These are phyloP conservation scores for Elegia similella DNA, from an alignment of 2,888 invertebrate species.

Conservation along the genomic window DNA sequence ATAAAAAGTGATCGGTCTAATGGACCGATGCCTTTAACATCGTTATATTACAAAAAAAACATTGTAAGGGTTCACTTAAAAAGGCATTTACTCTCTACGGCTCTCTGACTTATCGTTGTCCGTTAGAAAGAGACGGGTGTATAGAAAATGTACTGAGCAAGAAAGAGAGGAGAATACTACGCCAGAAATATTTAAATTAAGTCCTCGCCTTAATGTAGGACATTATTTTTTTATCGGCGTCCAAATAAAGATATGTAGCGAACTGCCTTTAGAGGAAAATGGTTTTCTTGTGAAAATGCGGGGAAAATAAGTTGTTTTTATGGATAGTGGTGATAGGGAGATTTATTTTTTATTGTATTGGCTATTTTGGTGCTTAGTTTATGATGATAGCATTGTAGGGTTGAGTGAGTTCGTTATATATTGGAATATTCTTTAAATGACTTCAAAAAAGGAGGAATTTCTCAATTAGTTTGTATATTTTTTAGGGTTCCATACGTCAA, in stretches of 20 bases:
- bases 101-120: conserved; percentile 62
- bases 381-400: background rate
- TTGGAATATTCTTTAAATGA: too few relatives aligned
- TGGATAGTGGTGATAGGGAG: background rate
- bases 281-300: conserved; percentile 21
- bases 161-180: conserved; percentile 40
- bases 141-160: conserved; percentile 22
- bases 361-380: background rate
- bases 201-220: conserved; percentile 71
- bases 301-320: conserved; percentile 2
- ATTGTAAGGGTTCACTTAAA: conserved; percentile 66
- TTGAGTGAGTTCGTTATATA: too few relatives aligned
- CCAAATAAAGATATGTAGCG: conserved; percentile 72
- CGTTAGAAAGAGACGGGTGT: conserved; percentile 40
- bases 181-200: conserved; percentile 77
- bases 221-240: conserved; percentile 79
- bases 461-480: too few relatives aligned
- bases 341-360: conserved; percentile 1
- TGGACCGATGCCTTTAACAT: conserved; percentile 45
- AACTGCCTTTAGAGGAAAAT: conserved; percentile 28
- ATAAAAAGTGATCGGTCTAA: conserved; percentile 49
- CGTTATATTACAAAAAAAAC: conserved; percentile 43
- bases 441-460: too few relatives aligned
- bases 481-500: too few relatives aligned
- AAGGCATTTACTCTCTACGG: conserved; percentile 64